Percentiles rank a stretch among this genome's conserved stretches.
phyloP scores from a whole-genome alignment of 2,888 invertebrate genomes.

The Rutpela maculata region DNA sequence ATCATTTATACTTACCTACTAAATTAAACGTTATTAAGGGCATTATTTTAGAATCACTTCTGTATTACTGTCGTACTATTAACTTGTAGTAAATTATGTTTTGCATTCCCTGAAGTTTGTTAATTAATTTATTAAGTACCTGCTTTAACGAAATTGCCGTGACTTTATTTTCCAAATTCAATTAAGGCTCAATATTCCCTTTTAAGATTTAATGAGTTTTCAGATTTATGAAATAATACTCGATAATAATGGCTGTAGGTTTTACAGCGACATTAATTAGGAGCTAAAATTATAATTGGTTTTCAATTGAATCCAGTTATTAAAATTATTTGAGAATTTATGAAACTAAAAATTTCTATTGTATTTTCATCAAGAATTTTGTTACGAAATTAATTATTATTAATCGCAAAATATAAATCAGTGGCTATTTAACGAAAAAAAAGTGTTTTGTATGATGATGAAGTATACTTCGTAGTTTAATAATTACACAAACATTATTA shows the following conservation, averaged over 20 bases:
- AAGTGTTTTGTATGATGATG: no score
- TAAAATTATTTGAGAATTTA: background rate
- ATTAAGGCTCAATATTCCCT: conserved; percentile 9
- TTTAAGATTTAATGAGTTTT: conserved; percentile 45
- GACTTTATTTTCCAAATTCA: conserved; percentile 3
- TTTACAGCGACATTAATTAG: conserved; percentile 42
- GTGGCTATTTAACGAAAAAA: no score
- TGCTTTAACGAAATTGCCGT: conserved; percentile 42
- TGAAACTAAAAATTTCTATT: no score
- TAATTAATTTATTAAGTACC: conserved; percentile 42
- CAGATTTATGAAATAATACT: conserved; percentile 43
- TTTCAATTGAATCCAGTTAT: conserved; percentile 14
- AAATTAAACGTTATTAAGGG: no score
- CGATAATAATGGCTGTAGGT: conserved; percentile 42
- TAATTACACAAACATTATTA: no score
- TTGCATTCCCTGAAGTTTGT: conserved; percentile 38
- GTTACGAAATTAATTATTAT: no score
- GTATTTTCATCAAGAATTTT: no score
- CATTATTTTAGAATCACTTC: no score
- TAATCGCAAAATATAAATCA: no score
- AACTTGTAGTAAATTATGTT: background rate
- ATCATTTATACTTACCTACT: no score
- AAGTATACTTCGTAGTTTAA: no score
- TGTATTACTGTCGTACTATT: background rate
- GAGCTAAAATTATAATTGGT: conserved; percentile 42